Evolutionary conservation across 2,888 invertebrate genomes (phyloP).

Genomic region (Leptodirus hochenwartii): DNA sequence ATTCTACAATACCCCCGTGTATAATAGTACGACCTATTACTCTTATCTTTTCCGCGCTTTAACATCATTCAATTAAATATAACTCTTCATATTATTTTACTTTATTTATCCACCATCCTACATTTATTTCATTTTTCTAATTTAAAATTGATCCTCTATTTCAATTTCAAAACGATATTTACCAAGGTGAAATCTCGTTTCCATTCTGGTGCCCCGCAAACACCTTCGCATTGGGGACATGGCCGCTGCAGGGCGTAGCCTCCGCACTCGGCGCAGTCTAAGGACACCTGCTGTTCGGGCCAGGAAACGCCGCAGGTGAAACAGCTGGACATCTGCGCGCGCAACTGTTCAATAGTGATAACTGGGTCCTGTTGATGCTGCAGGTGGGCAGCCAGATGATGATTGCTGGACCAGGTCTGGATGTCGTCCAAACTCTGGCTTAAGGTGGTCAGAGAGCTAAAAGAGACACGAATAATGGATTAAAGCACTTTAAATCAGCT

Average conservation of each 20-base stretch:
- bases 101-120: too few relatives aligned
- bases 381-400: conserved; percentile 12
- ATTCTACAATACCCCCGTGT: too few relatives aligned
- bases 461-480: conserved; percentile 13
- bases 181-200: conserved; percentile 63
- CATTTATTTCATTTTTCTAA: conserved; percentile 1
- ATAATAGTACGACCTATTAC: too few relatives aligned
- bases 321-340: conserved; percentile 52
- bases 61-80: too few relatives aligned
- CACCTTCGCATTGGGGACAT: conserved; percentile 57
- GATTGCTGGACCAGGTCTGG: conserved; percentile 18
- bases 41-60: too few relatives aligned
- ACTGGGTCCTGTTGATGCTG: conserved; percentile 28
- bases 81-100: too few relatives aligned
- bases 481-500: too few relatives aligned
- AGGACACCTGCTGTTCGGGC: conserved; percentile 57
- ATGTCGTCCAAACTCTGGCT: conserved; percentile 27
- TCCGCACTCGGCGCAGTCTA: conserved; percentile 65
- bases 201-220: conserved; percentile 53
- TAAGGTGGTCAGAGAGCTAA: conserved; percentile 23
- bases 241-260: conserved; percentile 59
- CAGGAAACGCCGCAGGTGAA: conserved; percentile 67
- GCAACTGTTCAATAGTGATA: conserved; percentile 50
- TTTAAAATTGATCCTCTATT: conserved; percentile 1
- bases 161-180: conserved; percentile 21